Conservation (phyloP, 2,888 invertebrate genomes). For the Acanthopleura granulata region DNA sequence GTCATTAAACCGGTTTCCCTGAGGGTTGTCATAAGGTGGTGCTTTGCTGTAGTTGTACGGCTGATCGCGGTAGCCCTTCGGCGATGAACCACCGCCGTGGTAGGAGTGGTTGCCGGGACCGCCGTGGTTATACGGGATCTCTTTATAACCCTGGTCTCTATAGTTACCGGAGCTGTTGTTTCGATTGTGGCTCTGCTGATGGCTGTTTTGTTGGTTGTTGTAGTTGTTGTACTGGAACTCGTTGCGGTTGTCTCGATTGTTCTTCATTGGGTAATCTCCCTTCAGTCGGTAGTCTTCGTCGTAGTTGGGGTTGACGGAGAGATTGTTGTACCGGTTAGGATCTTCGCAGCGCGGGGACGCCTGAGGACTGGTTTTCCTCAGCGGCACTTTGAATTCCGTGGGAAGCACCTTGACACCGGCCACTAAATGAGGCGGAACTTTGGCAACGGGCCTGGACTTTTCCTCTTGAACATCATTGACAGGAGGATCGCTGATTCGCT, state of each 20-base stretch:
- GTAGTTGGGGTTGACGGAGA: neutral
- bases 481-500: neutral
- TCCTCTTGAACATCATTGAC: constrained; percentile 22
- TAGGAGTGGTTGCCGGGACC: neutral
- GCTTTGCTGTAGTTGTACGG: neutral
- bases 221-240: constrained; percentile 1
- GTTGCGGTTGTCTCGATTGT: neutral
- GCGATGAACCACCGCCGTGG: neutral
- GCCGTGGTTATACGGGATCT: neutral
- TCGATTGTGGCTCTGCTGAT: neutral
- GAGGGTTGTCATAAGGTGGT: neutral
- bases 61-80: neutral
- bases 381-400: constrained; percentile 27
- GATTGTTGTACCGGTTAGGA: constrained; percentile 6
- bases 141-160: neutral
- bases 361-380: constrained; percentile 12
- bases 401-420: constrained; percentile 60
- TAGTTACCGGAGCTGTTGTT: neutral
- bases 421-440: constrained; percentile 58
- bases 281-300: neutral
- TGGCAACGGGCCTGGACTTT: constrained; percentile 52
- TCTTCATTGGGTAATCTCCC: constrained; percentile 8
- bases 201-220: neutral
- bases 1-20: neutral
- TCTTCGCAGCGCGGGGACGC: constrained; percentile 12